Conservation (phyloP, 2,888 invertebrate genomes). For the Odontomyia ornata region DNA sequence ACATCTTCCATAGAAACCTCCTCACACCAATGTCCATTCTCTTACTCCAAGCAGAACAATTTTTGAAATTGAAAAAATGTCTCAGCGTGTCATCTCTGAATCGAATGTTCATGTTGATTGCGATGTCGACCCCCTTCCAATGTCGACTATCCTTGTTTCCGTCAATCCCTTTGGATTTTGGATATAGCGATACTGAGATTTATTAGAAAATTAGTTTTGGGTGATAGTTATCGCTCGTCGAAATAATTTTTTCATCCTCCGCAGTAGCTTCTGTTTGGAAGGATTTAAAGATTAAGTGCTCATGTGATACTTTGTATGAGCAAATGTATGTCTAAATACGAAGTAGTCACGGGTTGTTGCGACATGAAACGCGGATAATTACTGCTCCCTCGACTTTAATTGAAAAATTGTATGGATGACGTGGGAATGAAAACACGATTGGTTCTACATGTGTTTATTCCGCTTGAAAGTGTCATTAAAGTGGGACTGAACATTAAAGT, state of each 20-base stretch:
- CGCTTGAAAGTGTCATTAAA: background rate
- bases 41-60: background rate
- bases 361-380: constrained; percentile 5
- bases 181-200: constrained; percentile 33
- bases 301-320: background rate
- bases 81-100: background rate
- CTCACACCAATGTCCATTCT: background rate
- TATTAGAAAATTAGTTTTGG: constrained; percentile 42
- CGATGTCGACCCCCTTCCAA: constrained; percentile 22
- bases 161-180: background rate
- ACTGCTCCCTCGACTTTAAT: background rate
- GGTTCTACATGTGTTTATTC: background rate
- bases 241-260: background rate
- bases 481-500: background rate
- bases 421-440: constrained; percentile 2
- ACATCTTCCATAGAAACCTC: background rate
- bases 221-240: constrained; percentile 14
- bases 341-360: background rate
- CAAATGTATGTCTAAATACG: background rate
- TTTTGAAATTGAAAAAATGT: constrained; percentile 23
- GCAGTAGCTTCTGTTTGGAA: background rate
- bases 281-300: constrained; percentile 26
- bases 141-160: constrained; percentile 12
- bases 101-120: constrained; percentile 27
- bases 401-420: background rate